Evolutionary conservation across 2,113 vertebrate genomes (phyloP).

Genomic region (Kobus ellipsiprymnus): DNA sequence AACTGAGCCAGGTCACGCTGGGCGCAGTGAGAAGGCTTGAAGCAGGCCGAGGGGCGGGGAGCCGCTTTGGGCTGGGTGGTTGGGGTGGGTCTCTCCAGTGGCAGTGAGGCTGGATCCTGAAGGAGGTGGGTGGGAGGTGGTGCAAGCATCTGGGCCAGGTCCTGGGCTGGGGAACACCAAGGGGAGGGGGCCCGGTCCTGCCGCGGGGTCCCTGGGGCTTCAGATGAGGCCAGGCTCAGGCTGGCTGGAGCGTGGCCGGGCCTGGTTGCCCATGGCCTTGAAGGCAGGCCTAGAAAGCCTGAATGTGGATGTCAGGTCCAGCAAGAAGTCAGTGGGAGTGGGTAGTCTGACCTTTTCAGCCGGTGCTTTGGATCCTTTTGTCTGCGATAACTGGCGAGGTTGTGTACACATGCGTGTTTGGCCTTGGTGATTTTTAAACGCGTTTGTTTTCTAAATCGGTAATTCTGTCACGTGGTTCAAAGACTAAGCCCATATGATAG

Average conservation of each 20-base stretch:
- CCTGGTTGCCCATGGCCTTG: neutral
- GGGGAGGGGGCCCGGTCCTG: neutral
- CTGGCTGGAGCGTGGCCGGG: neutral
- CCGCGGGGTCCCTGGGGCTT: neutral
- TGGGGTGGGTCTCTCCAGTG: neutral
- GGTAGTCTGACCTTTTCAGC: neutral
- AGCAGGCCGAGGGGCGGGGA: accelerated
- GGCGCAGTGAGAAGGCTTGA: neutral
- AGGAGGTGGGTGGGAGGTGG: neutral
- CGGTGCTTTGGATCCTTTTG: neutral
- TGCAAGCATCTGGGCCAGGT: accelerated
- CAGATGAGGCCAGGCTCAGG: neutral
- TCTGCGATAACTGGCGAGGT: no score
- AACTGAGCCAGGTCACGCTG: neutral
- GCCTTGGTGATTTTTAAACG: neutral
- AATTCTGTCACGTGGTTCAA: neutral
- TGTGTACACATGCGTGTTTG: accelerated
- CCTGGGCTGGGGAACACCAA: neutral
- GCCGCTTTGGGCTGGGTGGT: neutral
- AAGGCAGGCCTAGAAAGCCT: neutral
- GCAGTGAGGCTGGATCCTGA: neutral
- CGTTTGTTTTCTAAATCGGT: neutral
- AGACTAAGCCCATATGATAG: neutral
- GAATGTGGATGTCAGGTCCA: neutral
- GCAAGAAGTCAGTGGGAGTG: neutral